Evolutionary conservation across 64 coral and sea anemone genomes (phyloP), one percentile per base, ranked within the genome.

Genomic region (Trachythela sp.): DNA sequence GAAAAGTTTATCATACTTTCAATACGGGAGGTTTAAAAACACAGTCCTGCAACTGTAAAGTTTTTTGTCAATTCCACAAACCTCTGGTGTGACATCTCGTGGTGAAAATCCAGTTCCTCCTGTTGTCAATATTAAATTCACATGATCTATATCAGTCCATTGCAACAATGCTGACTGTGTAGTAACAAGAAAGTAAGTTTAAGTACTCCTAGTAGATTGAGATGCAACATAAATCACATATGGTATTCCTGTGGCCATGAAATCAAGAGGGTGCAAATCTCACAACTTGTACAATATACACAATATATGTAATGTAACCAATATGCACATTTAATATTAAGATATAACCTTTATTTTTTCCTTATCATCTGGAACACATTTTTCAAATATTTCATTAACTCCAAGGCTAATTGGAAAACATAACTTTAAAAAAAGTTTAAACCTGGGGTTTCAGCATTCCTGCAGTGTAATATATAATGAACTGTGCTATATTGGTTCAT

Each of bases 91-190:
- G 22, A 94, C 84, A 89, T 99, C 96, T 91, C 96, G 89, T 75
- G 93, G 96, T 52, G 96, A 88, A 93, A 99, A 99, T 2, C 96
- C 96, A 22, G 96, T 99, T 1, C 96, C 96, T 89, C 96, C 96
- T 0, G 93, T 94, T 5, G 91, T 94, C 42, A 99, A 35, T 0
- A 99, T 77, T 17, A 99, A 84, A 58, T 99, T 83, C 48, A 90
- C 71, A 13, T 92, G 85, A 40, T 94, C 91, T 18, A 90, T 68
- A 92, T 99, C 96, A 72, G 93, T 89, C 96, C 93, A 99, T 84
- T 77, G 77, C 11, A 94, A 42, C 40, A 99, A 84, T 54, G 83
- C 72, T 85, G 92, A 83, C 93, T 94, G 58, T 67, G n/a, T 18
- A 75, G 35, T 0, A 85, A 0, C 29, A 87, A 59, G 18, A 20